These are phyloP conservation scores for Heliconius hermathena DNA, from an alignment of 1,140 invertebrate species.

Conservation along the genomic window DNA sequence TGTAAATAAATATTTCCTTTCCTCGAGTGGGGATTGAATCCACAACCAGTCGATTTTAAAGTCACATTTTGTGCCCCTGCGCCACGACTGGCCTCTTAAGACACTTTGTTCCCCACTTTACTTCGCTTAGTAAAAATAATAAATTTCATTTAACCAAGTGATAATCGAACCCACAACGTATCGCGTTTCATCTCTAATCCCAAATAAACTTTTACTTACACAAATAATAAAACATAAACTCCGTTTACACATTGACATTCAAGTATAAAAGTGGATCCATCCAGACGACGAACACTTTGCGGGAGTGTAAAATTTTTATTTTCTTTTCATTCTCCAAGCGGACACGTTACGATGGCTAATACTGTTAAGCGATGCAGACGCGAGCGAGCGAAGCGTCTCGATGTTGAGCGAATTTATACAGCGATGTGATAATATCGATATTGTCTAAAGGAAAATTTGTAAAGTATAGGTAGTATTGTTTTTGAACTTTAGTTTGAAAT, in stretches of 20 bases:
- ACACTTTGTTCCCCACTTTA: too few species aligned
- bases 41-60: too few species aligned
- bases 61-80: too few species aligned
- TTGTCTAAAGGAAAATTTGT: neutral
- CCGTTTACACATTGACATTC: neutral
- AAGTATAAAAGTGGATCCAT: neutral
- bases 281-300: conserved; percentile 26
- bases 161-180: neutral
- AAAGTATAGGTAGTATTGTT: neutral
- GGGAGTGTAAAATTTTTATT: conserved; percentile 37
- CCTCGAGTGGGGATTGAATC: too few species aligned
- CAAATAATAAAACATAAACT: conserved; percentile 10
- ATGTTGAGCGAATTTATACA: conserved; percentile 2
- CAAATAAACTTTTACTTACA: neutral
- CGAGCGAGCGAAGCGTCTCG: neutral
- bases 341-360: conserved; percentile 18
- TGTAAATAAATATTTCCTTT: too few species aligned
- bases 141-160: too few species aligned
- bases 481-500: neutral
- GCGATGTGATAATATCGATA: neutral
- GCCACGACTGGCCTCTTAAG: too few species aligned
- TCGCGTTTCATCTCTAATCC: too few species aligned
- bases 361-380: conserved; percentile 24
- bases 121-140: too few species aligned
- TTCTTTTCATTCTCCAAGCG: conserved; percentile 29